Evolutionary conservation across 2,888 invertebrate genomes (phyloP).

Genomic region (Pandemis cinnamomeana): DNA sequence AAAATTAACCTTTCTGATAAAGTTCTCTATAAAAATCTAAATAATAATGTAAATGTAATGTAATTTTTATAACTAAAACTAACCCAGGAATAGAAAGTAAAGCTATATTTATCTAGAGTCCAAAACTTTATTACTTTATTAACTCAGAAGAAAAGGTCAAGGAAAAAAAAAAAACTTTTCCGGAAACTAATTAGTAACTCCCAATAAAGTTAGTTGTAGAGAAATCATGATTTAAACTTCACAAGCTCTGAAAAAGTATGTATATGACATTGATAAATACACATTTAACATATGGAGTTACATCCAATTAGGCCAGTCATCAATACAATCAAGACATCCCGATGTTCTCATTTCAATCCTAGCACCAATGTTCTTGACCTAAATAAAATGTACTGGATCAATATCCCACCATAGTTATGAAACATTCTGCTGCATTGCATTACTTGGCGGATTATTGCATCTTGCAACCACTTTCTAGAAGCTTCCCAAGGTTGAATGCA

Average conservation of each 20-base stretch:
- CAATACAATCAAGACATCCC: conserved; percentile 6
- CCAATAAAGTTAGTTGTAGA: not conserved
- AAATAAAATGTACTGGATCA: conserved; percentile 44
- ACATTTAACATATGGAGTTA: not conserved
- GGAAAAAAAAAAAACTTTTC: no score
- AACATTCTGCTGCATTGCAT: conserved; percentile 38
- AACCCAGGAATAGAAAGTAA: no score
- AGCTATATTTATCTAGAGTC: no score
- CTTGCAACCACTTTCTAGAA: conserved; percentile 34
- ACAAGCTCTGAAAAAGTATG: not conserved
- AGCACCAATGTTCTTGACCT: conserved; percentile 42
- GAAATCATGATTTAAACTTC: not conserved
- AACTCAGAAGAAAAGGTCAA: not conserved
- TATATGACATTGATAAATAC: not conserved
- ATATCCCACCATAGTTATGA: conserved; percentile 42
- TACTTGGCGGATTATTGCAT: conserved; percentile 25
- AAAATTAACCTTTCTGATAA: no score
- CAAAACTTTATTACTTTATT: no score
- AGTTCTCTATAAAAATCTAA: no score
- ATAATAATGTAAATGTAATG: no score
- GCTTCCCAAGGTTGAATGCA: conserved; percentile 7
- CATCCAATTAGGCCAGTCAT: not conserved
- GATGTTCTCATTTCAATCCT: conserved; percentile 30
- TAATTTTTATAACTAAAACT: no score
- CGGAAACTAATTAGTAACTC: not conserved